Evolutionary conservation across 2,888 invertebrate genomes (phyloP), one percentile per base, ranked within the genome.

Genomic region (Drosophila longiperda): DNA sequence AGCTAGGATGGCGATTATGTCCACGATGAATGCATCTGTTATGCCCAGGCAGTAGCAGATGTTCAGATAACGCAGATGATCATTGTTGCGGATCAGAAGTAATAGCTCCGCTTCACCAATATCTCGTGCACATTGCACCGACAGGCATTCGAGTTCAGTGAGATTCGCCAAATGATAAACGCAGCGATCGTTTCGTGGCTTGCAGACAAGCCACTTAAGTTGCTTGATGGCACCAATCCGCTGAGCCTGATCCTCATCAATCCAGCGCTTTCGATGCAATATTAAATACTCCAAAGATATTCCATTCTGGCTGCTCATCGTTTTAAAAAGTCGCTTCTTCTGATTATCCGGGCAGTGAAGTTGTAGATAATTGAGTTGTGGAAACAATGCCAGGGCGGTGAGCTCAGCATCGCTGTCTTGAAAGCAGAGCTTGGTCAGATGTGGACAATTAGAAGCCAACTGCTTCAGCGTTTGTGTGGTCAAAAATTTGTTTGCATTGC

Each of bases 261-360:
- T 77, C 85, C 85, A 87, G 17, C 82, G 87, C 53, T 80, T 87
- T 3, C 87, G 80, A 12, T 85, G 83, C n/a, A 85, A 54, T 34
- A 85, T 72, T 0, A 85, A 66, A 53, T 61, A 85, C 32, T 87
- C 76, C 73, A 85, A 64, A 32, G 71, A 67, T 15, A 63, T 54
- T 5, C 66, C 67, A 45, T 64, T 66, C n/a, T 73, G 69, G 17
- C 38, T 68, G 8, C 73, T 60, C 40, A 85, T 29, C 2, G 71
- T 73, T 62, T 85, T 85, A 6, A 85, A 85, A 2, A 85, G 52
- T 1, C 76, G 75, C 1, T 75, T 61, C 36, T 85, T 85, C 5
- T 80, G 62, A 29, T 78, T 75, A 60, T 85, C 85, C 2, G 85
- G 78, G 42, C 85, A 85, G 57, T 73, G 66, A 4, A 85, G 55